Conservation (phyloP, 1,140 invertebrate species). For the Scaptomyza hsui region DNA sequence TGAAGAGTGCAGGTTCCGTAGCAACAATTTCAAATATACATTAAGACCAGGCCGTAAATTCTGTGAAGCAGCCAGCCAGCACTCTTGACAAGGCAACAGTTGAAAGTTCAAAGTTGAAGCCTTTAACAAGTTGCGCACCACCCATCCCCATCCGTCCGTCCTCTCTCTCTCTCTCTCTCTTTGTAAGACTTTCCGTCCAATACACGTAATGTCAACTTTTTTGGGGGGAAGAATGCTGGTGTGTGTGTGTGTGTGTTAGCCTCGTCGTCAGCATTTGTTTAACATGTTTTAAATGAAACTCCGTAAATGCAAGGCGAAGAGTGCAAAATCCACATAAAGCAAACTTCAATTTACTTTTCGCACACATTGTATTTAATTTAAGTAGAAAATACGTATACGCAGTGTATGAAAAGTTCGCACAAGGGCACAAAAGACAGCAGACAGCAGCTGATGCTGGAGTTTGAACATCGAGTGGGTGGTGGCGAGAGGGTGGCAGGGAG, state of each 20-base stretch:
- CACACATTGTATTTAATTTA: slow-evolving; percentile 81
- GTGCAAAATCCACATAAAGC: slow-evolving; percentile 69
- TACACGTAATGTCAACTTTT: slow-evolving; percentile 49
- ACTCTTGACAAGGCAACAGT: slow-evolving; percentile 33
- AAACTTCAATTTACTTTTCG: slow-evolving; percentile 79
- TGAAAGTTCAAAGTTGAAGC: slow-evolving; percentile 45
- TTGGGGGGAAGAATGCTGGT: background rate
- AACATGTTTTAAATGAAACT: slow-evolving; percentile 64
- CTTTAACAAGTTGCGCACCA: slow-evolving; percentile 37
- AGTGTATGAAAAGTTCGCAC: slow-evolving; percentile 46
- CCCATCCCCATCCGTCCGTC: background rate
- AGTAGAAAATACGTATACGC: slow-evolving; percentile 73
- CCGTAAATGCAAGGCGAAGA: slow-evolving; percentile 28
- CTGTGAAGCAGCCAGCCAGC: slow-evolving; percentile 13
- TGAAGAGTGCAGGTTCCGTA: background rate
- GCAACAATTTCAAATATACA: slow-evolving; percentile 9
- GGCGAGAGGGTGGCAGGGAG: slow-evolving; percentile 12
- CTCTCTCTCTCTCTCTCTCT: background rate
- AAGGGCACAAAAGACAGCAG: slow-evolving; percentile 35
- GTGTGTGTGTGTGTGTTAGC: slow-evolving; percentile 23
- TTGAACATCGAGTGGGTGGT: slow-evolving; percentile 17
- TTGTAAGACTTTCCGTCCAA: slow-evolving; percentile 5
- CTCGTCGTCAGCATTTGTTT: slow-evolving; percentile 50
- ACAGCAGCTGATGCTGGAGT: slow-evolving; percentile 3
- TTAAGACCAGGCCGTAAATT: slow-evolving; percentile 18